phyloP scores from a whole-genome alignment of 2,113 vertebrate species.

The Apistogramma diplotaenia region DNA sequence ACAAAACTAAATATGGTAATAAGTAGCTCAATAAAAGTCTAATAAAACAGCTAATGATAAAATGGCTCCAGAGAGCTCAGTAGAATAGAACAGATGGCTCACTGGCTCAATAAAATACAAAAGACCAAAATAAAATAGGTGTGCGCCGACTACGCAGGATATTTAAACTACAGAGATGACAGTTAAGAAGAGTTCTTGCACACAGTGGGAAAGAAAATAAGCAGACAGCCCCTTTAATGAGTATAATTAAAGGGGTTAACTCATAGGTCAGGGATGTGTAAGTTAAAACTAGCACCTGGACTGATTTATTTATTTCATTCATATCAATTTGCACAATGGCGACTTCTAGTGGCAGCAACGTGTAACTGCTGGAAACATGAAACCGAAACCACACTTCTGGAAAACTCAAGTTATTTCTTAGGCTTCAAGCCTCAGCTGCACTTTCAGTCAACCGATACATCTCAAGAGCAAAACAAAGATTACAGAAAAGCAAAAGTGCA shows the following conservation, averaged over 20 bases:
- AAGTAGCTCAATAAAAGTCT: not conserved
- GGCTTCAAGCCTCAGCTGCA: not conserved
- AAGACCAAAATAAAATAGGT: too few species aligned
- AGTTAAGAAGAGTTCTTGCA: not conserved
- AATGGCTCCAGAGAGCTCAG: not conserved
- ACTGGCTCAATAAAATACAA: too few species aligned
- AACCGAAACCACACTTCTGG: not conserved
- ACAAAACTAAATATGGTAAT: not conserved
- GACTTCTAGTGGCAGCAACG: not conserved
- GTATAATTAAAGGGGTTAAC: not conserved
- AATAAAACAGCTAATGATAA: fast-evolving
- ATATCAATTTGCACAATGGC: not conserved
- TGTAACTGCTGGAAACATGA: not conserved
- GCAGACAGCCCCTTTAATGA: not conserved
- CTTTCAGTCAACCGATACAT: not conserved
- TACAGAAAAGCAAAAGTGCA: not conserved
- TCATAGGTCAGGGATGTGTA: not conserved
- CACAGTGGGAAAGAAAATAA: not conserved
- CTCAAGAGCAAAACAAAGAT: not conserved
- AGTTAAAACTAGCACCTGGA: too few species aligned
- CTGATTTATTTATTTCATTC: too few species aligned
- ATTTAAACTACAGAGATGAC: not conserved
- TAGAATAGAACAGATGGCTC: not conserved
- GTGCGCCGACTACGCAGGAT: not conserved
- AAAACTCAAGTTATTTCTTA: not conserved